These are phyloP conservation scores for Laodelphax striatellus DNA, from an alignment of 1,140 invertebrate species.

Conservation along the genomic window DNA sequence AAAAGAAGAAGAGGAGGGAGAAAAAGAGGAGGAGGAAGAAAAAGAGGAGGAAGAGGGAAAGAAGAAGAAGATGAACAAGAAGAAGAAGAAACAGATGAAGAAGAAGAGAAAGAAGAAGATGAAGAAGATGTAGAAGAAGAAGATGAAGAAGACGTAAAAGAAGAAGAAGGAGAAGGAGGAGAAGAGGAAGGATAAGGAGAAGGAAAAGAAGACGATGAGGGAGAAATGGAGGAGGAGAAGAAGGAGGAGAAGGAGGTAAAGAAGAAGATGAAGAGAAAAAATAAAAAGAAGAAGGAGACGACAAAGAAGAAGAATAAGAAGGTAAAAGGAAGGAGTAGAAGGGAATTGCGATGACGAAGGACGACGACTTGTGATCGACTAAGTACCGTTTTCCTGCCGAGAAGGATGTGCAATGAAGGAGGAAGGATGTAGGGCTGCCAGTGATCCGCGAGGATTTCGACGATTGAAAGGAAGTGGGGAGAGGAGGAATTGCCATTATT, in stretches of 20 bases:
- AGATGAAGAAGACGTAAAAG: not conserved
- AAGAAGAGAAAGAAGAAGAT: not conserved
- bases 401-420: too few species aligned
- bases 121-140: not conserved
- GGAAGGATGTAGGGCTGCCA: too few species aligned
- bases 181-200: not conserved
- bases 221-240: not conserved
- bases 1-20: not conserved
- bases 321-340: too few species aligned
- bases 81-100: not conserved
- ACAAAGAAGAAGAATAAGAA: not conserved
- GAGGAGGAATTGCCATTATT: too few species aligned
- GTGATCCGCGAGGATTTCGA: too few species aligned
- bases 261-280: not conserved
- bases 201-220: not conserved
- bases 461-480: too few species aligned
- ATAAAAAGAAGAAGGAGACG: not conserved
- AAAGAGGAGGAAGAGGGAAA: not conserved
- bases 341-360: not conserved
- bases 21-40: not conserved
- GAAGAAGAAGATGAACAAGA: slow-evolving; percentile 4
- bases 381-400: too few species aligned
- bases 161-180: not conserved
- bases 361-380: not conserved
- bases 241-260: not conserved